Evolutionary conservation across 2,888 invertebrate genomes (phyloP), one percentile per base, ranked within the genome.

Genomic region (Lathronympha strigana): DNA sequence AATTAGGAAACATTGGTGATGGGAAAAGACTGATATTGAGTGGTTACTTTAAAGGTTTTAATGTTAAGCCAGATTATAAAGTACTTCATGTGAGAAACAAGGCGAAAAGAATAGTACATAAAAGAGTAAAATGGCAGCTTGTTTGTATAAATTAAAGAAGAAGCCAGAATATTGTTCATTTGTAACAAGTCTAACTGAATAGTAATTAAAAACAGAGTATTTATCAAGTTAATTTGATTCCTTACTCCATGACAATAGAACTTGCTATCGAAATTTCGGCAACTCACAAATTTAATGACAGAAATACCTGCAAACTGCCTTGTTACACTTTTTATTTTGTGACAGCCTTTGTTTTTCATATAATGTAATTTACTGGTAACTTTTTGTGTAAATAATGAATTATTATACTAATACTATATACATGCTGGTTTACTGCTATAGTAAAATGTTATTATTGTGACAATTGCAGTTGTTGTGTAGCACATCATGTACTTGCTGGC

Each of bases 1-100:
- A 88, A 87, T 70, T 88, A 74, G 80, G 62, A 76, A 76, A 76
- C 76, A 69, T 55, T 60, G 74, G 75, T 74, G 73, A 69, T 70
- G 75, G 70, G 57, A 55, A 70, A 77, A 78, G 76, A 78, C 77
- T 77, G 76, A 73, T 55, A 57, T 63, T 62, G 61, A 51, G 36
- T 36, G 55, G 21, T 21, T 63, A 43, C 50, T 43, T 28, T 25
- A 23, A 25, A 54, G 47, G 36, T 31, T 38, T 40, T 63, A 55
- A 21, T 47, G 23, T 47, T 45, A 23, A 33, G 45, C 43, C 47
- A 23, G 23, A 19, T 33, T 43, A 45, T 45, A 47, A 19, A 36
- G 8, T 58, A 33, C 23, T 47, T 49, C 25, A 45, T 36, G 45
- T 64, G 58, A 57, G 40, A 43, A 57, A 19, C 28, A 43, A 28